Evolutionary conservation across 2,113 vertebrate genomes (phyloP).

Genomic region (Anolis carolinensis): DNA sequence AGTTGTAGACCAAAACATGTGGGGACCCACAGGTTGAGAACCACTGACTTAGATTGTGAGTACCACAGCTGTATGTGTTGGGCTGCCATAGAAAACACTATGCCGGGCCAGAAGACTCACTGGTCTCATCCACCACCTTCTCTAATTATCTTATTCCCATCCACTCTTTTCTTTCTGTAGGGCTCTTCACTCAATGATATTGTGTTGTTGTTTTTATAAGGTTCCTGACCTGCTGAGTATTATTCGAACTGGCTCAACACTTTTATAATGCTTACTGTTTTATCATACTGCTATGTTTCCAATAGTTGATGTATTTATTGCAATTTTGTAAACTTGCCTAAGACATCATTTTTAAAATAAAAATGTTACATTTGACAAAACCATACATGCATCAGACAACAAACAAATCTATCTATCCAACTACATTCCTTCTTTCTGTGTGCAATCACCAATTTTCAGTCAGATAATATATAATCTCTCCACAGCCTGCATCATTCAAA

Average conservation of each 20-base stretch:
- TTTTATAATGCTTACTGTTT: neutral
- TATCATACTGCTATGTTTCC: neutral
- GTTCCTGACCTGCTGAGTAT: neutral
- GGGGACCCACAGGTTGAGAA: too few relatives aligned
- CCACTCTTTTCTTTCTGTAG: neutral
- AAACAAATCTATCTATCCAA: neutral
- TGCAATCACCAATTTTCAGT: neutral
- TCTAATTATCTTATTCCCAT: neutral
- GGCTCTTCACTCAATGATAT: too few relatives aligned
- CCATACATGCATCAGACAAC: neutral
- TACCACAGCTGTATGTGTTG: neutral
- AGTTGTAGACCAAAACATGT: too few relatives aligned
- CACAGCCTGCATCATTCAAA: neutral
- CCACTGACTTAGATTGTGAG: too few relatives aligned
- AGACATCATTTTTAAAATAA: too few relatives aligned
- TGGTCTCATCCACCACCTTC: neutral
- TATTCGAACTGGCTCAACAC: neutral
- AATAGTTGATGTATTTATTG: neutral
- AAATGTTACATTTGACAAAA: neutral
- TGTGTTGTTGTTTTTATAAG: neutral
- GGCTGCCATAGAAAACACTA: neutral
- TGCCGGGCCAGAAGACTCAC: neutral
- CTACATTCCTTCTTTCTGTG: neutral
- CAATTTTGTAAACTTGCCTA: neutral
- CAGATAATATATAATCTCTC: neutral